phyloP scores from a whole-genome alignment of 2,113 vertebrate genomes.

The Psettodes erumei region DNA sequence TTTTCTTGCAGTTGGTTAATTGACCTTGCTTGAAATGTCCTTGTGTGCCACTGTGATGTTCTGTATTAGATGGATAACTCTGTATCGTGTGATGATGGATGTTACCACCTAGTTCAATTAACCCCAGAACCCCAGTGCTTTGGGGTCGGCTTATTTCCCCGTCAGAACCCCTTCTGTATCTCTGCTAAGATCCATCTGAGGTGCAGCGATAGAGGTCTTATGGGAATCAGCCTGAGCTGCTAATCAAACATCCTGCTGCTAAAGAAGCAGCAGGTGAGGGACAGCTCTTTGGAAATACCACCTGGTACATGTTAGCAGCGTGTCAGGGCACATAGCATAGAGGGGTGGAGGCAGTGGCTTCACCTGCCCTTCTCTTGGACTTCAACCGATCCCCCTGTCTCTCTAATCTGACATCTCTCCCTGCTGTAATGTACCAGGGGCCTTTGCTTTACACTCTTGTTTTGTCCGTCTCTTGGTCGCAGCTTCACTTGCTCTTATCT shows the following conservation, averaged over 20 bases:
- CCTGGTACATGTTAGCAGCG: constrained; percentile 52
- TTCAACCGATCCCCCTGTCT: constrained; percentile 22
- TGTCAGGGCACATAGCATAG: constrained; percentile 20
- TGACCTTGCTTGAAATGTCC: neutral
- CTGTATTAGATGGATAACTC: constrained; percentile 7
- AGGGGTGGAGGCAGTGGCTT: neutral
- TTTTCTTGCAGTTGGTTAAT: neutral
- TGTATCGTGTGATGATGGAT: constrained; percentile 12
- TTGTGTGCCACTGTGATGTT: neutral
- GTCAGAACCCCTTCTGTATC: constrained; percentile 13
- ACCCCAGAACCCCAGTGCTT: constrained; percentile 11
- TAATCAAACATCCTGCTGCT: constrained; percentile 10
- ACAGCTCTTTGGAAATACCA: constrained; percentile 61
- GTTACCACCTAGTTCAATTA: constrained; percentile 15
- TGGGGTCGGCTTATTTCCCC: constrained; percentile 25
- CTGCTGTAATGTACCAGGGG: constrained; percentile 14
- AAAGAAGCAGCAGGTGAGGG: constrained; percentile 30
- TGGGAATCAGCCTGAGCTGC: constrained; percentile 44
- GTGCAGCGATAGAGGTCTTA: constrained; percentile 54
- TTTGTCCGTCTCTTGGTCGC: constrained; percentile 16
- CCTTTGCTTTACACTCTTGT: constrained; percentile 23
- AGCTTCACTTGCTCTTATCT: constrained; percentile 49
- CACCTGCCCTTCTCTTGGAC: constrained; percentile 26
- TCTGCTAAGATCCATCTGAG: constrained; percentile 44
- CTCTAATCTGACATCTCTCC: constrained; percentile 40